phyloP scores from a whole-genome alignment of 1,140 invertebrate species.

The Drosophila ficusphila region DNA sequence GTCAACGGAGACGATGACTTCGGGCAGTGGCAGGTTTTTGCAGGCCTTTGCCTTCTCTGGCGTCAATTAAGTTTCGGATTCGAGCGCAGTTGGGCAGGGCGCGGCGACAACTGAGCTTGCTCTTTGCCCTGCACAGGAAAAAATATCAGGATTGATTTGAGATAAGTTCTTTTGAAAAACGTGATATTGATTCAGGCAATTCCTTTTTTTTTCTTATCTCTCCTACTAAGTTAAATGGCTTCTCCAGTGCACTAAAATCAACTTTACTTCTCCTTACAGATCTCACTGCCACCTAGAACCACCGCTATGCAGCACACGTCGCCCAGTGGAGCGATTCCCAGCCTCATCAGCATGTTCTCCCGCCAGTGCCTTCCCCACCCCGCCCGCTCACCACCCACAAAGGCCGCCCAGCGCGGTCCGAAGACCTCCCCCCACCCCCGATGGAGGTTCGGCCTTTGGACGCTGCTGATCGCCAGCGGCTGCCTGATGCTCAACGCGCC shows the following conservation, averaged over 20 bases:
- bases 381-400: constrained; percentile 28
- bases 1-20: constrained; percentile 23
- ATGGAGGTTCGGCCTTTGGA: constrained; percentile 63
- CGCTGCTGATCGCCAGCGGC: constrained; percentile 67
- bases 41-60: constrained; percentile 29
- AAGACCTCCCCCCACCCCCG: constrained; percentile 31
- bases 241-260: too few relatives aligned
- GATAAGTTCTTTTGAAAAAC: too few relatives aligned
- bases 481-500: constrained; percentile 68
- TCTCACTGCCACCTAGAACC: constrained; percentile 45
- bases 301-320: constrained; percentile 19
- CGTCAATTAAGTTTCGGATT: constrained; percentile 63
- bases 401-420: constrained; percentile 13
- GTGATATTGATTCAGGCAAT: too few relatives aligned
- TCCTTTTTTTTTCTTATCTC: too few relatives aligned
- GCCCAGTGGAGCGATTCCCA: constrained; percentile 44
- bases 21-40: constrained; percentile 28
- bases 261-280: constrained; percentile 40
- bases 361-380: constrained; percentile 81
- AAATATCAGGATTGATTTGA: too few relatives aligned
- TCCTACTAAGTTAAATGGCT: too few relatives aligned
- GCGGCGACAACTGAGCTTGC: constrained; percentile 46
- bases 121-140: too few relatives aligned
- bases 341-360: constrained; percentile 65
- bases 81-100: constrained; percentile 50